phyloP scores from a whole-genome alignment of 2,113 vertebrate species.

The Merops nubicus region DNA sequence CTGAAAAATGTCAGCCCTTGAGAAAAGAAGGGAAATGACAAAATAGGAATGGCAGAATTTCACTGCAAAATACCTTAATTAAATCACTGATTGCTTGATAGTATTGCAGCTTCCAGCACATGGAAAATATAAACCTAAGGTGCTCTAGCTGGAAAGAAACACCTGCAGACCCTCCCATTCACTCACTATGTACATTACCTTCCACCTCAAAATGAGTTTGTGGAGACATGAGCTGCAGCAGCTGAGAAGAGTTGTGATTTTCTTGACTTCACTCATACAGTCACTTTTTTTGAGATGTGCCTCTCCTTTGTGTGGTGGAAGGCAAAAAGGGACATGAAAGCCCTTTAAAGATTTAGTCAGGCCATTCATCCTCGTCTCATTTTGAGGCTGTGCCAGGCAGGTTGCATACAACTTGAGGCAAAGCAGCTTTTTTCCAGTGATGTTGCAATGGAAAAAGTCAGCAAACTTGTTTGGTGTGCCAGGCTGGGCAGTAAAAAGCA shows the following conservation, averaged over 20 bases:
- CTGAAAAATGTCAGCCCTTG: conserved; percentile 61
- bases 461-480: background rate
- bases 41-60: conserved; percentile 25
- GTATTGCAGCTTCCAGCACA: background rate
- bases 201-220: background rate
- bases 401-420: background rate
- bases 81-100: conserved; percentile 6
- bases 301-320: background rate
- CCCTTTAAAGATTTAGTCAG: background rate
- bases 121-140: background rate
- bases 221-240: background rate
- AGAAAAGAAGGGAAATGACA: conserved; percentile 55
- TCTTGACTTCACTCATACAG: background rate
- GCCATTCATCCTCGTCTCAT: background rate
- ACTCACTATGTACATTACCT: background rate
- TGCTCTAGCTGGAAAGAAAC: background rate
- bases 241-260: background rate
- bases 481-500: background rate
- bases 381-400: background rate
- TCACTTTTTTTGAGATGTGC: background rate
- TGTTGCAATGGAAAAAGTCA: background rate
- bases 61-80: conserved; percentile 18
- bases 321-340: background rate
- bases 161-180: background rate
- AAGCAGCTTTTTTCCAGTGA: background rate